phyloP scores from a whole-genome alignment of 2,113 vertebrate genomes.

The Pedionomus torquatus region DNA sequence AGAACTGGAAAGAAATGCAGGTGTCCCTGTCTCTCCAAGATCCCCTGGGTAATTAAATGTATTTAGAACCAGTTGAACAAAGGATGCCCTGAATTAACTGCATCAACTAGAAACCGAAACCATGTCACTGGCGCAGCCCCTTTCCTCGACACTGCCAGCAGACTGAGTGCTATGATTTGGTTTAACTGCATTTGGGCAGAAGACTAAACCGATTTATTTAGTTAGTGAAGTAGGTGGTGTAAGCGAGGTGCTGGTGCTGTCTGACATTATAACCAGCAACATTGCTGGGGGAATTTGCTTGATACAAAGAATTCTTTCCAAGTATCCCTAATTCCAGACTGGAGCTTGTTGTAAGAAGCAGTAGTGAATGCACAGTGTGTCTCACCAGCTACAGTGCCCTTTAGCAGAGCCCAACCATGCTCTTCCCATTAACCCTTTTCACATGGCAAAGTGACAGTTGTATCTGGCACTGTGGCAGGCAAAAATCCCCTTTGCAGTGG shows the following conservation, averaged over 20 bases:
- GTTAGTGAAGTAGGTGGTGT: neutral
- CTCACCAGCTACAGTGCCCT: neutral
- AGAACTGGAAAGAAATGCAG: neutral
- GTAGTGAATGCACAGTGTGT: fast-evolving
- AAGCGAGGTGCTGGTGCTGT: neutral
- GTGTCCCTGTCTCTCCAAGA: neutral
- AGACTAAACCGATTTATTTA: neutral
- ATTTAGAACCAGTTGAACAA: neutral
- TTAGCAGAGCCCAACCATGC: neutral
- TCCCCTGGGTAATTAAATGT: neutral
- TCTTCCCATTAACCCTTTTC: neutral
- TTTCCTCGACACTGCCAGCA: neutral
- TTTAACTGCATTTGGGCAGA: neutral
- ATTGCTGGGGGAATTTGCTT: neutral
- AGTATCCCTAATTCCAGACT: neutral
- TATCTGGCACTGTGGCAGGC: fast-evolving
- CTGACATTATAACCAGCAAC: neutral
- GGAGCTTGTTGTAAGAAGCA: neutral
- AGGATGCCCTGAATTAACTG: neutral
- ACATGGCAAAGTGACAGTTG: neutral
- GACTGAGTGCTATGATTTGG: neutral
- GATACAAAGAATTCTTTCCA: neutral
- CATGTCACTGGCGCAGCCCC: neutral
- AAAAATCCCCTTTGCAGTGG: neutral
- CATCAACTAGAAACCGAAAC: neutral